Evolutionary conservation across 2,113 vertebrate genomes (phyloP), one percentile per base, ranked within the genome.

Genomic region (Xenus cinereus): DNA sequence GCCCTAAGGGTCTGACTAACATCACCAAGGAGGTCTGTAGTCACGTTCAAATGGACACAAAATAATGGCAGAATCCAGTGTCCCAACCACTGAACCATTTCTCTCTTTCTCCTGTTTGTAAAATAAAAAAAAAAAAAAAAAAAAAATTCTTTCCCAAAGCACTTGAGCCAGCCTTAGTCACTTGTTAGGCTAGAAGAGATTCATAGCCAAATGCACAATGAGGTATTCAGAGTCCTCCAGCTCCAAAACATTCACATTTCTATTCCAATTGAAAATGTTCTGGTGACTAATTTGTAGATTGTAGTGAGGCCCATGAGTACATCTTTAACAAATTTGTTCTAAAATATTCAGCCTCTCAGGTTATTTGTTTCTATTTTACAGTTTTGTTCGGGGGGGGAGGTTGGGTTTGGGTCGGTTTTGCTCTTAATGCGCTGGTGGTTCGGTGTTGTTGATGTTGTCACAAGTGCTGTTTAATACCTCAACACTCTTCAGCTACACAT

Each of bases 401-500:
- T 17, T 35, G 16, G 10, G 37, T 81, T 50, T 56, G 23, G 15
- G 54, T 67, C 83, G 43, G 4, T 14, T 8, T 59, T 93, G 51
- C 43, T 77, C 46, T 62, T 57, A 68, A 53, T 59, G 43, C 45
- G 35, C 33, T 66, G 21, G 43, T 67, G 59, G 54, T 39, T 90
- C 68, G 54, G 39, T 2, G 28, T 66, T 75, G 64, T 39, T 93
- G 43, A 59, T 28, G 67, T 22, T 77, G 89, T 83, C 23, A 77
- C 80, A 87, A 96, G 23, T 69, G 88, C 68, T 83, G 48, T 76
- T 90, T 94, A 74, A 85, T 91, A 62, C 35, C 87, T 81, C 72
- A 89, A 85, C 72, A 30, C 33, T 50, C 46, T 80, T 69, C 10
- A 93, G 84, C n/a, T 75, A 45, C 72, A 73, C 41, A 26, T 17